Evolutionary conservation across 2,888 invertebrate genomes (phyloP).

Genomic region (Perithous albicinctus): DNA sequence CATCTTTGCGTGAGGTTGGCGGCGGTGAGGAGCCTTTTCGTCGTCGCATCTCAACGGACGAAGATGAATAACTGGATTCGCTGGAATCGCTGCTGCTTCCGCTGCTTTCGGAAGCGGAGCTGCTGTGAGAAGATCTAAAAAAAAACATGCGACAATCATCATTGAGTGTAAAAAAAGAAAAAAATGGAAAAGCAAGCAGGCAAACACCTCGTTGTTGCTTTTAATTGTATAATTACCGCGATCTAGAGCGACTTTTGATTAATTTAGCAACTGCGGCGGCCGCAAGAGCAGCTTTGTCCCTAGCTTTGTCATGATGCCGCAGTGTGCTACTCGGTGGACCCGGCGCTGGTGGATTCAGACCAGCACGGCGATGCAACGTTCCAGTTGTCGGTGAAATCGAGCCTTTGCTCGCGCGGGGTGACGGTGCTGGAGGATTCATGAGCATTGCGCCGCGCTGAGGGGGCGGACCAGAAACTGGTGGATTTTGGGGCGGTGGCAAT

Average conservation of each 20-base stretch:
- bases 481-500: constrained; percentile 79
- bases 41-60: constrained; percentile 84
- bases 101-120: constrained; percentile 86
- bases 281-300: constrained; percentile 81
- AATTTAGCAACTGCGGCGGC: constrained; percentile 83
- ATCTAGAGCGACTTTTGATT: constrained; percentile 83
- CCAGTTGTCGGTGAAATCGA: constrained; percentile 83
- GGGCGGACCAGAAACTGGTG: constrained; percentile 81
- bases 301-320: constrained; percentile 79
- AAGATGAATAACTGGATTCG: constrained; percentile 87
- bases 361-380: constrained; percentile 82
- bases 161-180: not conserved
- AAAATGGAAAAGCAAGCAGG: too few species aligned
- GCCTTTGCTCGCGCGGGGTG: constrained; percentile 85
- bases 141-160: not conserved
- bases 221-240: constrained; percentile 75
- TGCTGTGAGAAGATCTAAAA: constrained; percentile 85
- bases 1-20: constrained; percentile 82
- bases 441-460: constrained; percentile 88
- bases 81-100: constrained; percentile 87
- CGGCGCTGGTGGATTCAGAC: constrained; percentile 83
- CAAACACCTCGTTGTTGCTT: too few species aligned
- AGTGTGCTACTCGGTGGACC: constrained; percentile 79
- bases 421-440: constrained; percentile 92
- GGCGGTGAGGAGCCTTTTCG: constrained; percentile 85